Base-by-base conservation (phyloP, 2,797 vertebrate species). In the Artibeus lituratus region DNA sequence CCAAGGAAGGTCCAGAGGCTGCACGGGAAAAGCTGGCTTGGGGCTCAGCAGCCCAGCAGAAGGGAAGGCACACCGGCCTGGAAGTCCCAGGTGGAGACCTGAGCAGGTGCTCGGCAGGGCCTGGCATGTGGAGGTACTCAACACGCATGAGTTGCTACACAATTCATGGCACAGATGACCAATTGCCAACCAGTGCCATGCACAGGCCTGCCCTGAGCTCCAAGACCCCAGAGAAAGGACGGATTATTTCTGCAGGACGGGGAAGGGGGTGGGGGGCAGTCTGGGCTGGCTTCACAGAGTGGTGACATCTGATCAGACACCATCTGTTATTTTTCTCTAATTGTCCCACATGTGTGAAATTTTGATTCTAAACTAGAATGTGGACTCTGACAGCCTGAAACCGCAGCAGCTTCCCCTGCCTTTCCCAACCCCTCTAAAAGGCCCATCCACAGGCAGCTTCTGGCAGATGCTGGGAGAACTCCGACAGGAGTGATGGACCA, bases 311-410 rank as follows among this genome's bases (percentile, higher is more conserved):
- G 97, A 98, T 96, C 97, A 96, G 95, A 96, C 91, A n/a, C 97
- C 97, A 98, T 97, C 97, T 98, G 97, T 84, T 96, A 95, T 93
- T 97, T 96, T 87, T 88, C 86, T 95, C 96, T 96, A 96, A 97
- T 95, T 96, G 96, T 94, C 81, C 95, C 94, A 96, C 95, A 90
- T 90, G 96, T 96, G 97, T 93, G 96, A 97, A 96, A 96, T 95
- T 94, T 83, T 96, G 87, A 95, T 92, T 97, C 96, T 91, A 78
- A 90, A 91, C 84, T 95, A 94, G 86, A 95, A 84, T 47, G n/a
- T 16, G 80, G 95, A 77, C 92, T 93, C 49, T 5, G 26, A 80
- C 70, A 86, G 74, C 47, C 74, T 18, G 42, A 84, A 89, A 80
- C 77, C 3, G 9, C 0, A n/a, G 87, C 70, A 49, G 73, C 19